These are phyloP conservation scores for Dinomys branickii DNA, from an alignment of 2,113 vertebrate genomes.

Conservation along the genomic window DNA sequence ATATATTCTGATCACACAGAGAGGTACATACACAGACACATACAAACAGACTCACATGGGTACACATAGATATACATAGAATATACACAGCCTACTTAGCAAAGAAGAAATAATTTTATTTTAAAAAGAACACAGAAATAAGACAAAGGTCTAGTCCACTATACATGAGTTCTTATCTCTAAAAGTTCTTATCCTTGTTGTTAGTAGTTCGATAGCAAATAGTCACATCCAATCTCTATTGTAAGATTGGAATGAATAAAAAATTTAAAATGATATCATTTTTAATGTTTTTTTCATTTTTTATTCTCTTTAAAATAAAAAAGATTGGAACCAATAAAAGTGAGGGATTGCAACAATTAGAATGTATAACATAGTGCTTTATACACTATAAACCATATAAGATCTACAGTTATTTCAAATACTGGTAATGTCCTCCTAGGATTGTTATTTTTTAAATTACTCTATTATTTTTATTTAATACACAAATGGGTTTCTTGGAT, in stretches of 20 bases:
- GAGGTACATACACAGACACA: neutral
- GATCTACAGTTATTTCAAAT: conserved; percentile 6
- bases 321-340: conserved; percentile 14
- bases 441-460: conserved; percentile 7
- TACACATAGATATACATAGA: neutral
- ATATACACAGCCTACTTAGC: neutral
- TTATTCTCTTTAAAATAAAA: too few relatives aligned
- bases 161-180: neutral
- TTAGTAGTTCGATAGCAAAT: neutral
- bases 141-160: neutral
- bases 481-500: neutral
- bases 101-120: conserved; percentile 30
- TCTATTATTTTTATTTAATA: conserved; percentile 28
- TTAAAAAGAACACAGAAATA: conserved; percentile 6
- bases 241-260: conserved; percentile 18
- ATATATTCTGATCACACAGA: neutral
- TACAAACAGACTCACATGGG: neutral
- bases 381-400: neutral
- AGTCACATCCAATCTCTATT: neutral
- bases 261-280: neutral
- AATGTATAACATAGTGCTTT: neutral
- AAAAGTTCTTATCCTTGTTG: neutral
- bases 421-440: neutral
- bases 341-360: neutral
- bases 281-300: too few relatives aligned